Percentiles rank a stretch among this genome's conserved stretches.
phyloP scores from a whole-genome alignment of 2,113 vertebrate species.

The Neogobius melanostomus region DNA sequence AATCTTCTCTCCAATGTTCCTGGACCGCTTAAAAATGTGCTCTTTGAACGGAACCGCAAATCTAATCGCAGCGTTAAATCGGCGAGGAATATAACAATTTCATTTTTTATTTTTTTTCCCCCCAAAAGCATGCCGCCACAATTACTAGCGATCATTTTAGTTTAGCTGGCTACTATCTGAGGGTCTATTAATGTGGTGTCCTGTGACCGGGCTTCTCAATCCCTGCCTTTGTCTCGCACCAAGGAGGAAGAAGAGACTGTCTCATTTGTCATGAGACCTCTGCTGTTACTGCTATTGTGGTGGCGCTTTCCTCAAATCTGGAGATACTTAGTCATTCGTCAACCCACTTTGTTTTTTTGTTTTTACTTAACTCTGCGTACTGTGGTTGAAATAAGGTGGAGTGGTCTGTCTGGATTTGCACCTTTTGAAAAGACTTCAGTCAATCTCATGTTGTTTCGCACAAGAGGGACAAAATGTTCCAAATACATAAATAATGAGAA shows the following conservation, averaged over 20 bases:
- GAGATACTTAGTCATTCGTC: slow-evolving; percentile 65
- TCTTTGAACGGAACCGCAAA: no score
- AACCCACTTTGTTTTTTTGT: slow-evolving; percentile 10
- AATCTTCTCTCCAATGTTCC: neutral
- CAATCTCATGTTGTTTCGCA: slow-evolving; percentile 47
- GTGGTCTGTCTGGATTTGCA: slow-evolving; percentile 39
- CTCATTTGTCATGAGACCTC: slow-evolving; percentile 71
- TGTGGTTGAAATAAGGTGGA: slow-evolving; percentile 34
- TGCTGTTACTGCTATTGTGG: slow-evolving; percentile 56
- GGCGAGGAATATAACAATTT: no score
- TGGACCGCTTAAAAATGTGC: no score
- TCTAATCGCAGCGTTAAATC: no score
- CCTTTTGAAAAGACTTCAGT: slow-evolving; percentile 53
- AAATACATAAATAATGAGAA: slow-evolving; percentile 34
- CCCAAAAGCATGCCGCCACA: neutral
- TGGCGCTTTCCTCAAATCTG: slow-evolving; percentile 60
- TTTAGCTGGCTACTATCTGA: slow-evolving; percentile 26
- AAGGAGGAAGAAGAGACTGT: slow-evolving; percentile 51
- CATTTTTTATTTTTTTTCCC: neutral
- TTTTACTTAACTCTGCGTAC: neutral
- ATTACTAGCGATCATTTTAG: slow-evolving; percentile 12
- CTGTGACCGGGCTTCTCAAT: slow-evolving; percentile 64
- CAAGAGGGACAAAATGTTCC: slow-evolving; percentile 42
- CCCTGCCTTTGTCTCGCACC: slow-evolving; percentile 63
- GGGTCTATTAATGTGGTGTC: slow-evolving; percentile 55